Evolutionary conservation across 1,140 invertebrate genomes (phyloP).

Genomic region (Macrocentrus cingulum): DNA sequence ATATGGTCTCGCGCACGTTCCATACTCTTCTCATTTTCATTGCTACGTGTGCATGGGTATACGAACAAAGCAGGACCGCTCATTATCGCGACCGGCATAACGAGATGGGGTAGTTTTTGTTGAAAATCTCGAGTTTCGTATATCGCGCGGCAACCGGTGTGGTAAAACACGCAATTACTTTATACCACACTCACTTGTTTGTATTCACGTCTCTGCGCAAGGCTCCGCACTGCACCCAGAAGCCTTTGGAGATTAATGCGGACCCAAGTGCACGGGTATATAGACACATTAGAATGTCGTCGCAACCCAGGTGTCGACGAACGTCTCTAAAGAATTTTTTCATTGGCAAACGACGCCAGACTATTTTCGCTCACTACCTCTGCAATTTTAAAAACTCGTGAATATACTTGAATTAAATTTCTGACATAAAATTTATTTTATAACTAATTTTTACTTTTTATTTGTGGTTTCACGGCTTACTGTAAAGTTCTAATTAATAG

Average conservation of each 20-base stretch:
- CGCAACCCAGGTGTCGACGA: background rate
- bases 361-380: background rate
- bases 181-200: constrained; percentile 1
- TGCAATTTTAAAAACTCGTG: background rate
- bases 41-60: background rate
- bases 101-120: constrained; percentile 25
- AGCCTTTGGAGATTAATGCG: constrained; percentile 7
- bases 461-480: no score
- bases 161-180: constrained; percentile 26
- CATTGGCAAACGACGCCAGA: background rate
- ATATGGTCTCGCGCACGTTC: background rate
- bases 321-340: background rate
- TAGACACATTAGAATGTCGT: background rate
- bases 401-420: background rate
- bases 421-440: no score
- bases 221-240: background rate
- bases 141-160: background rate
- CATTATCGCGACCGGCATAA: constrained; percentile 25
- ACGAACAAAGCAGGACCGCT: background rate
- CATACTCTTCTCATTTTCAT: constrained; percentile 5
- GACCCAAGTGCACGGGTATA: background rate
- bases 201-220: background rate
- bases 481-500: no score
- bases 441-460: no score
- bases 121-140: constrained; percentile 20